Percentiles rank a stretch among this genome's conserved stretches.
Evolutionary conservation across 2,113 vertebrate genomes (phyloP).

Genomic region (Dicentrarchus labrax): DNA sequence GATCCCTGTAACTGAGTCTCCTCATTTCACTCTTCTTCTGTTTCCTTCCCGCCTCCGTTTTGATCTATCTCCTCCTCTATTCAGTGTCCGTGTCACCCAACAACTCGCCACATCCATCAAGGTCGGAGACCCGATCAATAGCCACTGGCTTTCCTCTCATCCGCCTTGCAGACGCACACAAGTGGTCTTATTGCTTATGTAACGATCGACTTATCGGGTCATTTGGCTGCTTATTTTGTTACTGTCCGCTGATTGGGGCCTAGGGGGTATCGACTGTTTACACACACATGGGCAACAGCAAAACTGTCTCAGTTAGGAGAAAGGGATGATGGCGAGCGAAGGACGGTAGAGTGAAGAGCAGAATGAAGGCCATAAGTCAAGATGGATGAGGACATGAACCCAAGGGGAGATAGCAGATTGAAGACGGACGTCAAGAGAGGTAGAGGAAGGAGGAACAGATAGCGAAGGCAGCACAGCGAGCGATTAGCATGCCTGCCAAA

Average conservation of each 20-base stretch:
- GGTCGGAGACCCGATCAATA: slow-evolving; percentile 65
- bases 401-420: slow-evolving; percentile 3
- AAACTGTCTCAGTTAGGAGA: slow-evolving; percentile 12
- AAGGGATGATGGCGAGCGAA: slow-evolving; percentile 14
- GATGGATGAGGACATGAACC: slow-evolving; percentile 27
- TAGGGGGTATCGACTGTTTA: slow-evolving; percentile 52
- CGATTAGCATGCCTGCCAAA: slow-evolving; percentile 62
- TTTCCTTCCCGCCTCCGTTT: slow-evolving; percentile 21
- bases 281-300: slow-evolving; percentile 27
- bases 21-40: slow-evolving; percentile 34
- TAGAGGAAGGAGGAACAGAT: slow-evolving; percentile 30
- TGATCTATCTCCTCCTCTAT: slow-evolving; percentile 27
- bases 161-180: slow-evolving; percentile 58
- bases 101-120: slow-evolving; percentile 69
- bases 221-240: slow-evolving; percentile 77
- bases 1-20: background rate
- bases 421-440: background rate
- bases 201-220: slow-evolving; percentile 76
- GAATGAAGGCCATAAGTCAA: slow-evolving; percentile 8
- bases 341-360: slow-evolving; percentile 1
- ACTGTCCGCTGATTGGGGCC: slow-evolving; percentile 58
- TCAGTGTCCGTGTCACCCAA: slow-evolving; percentile 40
- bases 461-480: slow-evolving; percentile 29
- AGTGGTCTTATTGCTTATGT: slow-evolving; percentile 74
- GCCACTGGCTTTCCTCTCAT: slow-evolving; percentile 59